Percentiles rank a stretch among this genome's conserved stretches.
Evolutionary conservation across 2,797 vertebrate genomes (phyloP).

Genomic region (Onychomys leucogaster): DNA sequence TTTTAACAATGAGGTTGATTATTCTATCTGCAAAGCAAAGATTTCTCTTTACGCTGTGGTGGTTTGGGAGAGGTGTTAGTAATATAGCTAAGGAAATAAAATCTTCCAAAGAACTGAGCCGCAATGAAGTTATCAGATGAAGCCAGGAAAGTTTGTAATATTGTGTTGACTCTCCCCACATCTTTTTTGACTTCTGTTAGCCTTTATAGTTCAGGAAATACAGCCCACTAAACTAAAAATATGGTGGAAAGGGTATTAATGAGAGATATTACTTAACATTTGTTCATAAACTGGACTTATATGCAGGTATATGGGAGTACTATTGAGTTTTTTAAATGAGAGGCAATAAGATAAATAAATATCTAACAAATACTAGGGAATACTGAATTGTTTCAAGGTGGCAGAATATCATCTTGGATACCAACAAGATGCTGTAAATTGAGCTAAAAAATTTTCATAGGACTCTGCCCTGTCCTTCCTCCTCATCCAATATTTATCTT

Average conservation of each 20-base stretch:
- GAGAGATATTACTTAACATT: background rate
- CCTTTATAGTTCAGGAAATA: slow-evolving; percentile 56
- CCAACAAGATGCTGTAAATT: background rate
- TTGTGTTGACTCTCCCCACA: background rate
- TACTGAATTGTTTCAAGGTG: background rate
- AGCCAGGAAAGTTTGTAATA: background rate
- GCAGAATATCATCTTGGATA: background rate
- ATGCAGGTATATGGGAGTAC: background rate
- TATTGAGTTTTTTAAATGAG: background rate
- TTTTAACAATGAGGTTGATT: slow-evolving; percentile 15
- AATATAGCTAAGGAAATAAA: background rate
- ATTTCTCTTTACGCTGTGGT: background rate
- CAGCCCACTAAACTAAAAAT: background rate
- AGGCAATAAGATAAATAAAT: slow-evolving; percentile 5
- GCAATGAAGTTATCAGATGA: slow-evolving; percentile 7
- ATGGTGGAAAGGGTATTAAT: background rate
- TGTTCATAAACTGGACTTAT: slow-evolving; percentile 2
- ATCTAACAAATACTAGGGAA: background rate
- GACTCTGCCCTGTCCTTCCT: background rate
- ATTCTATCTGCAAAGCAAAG: background rate
- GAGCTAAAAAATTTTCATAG: background rate
- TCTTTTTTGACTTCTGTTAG: background rate
- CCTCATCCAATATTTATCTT: too few relatives aligned
- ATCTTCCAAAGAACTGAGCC: background rate
- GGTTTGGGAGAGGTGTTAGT: background rate